Conservation (phyloP, 2,888 invertebrate genomes). For the Ophion ellenae region DNA sequence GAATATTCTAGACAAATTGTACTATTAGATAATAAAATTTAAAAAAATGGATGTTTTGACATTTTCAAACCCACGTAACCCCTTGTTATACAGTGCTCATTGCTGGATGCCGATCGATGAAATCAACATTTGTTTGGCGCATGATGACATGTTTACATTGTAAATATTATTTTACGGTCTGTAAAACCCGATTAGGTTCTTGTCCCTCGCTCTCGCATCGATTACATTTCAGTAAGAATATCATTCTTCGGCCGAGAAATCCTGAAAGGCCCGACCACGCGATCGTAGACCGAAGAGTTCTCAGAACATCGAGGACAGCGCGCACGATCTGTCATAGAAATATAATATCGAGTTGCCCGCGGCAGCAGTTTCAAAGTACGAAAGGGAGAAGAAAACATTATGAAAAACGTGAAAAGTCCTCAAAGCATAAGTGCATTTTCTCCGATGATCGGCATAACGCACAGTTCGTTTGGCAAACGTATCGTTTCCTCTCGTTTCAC, state of each 20-base stretch:
- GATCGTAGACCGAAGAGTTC: slow-evolving; percentile 3
- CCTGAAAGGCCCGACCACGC: background rate
- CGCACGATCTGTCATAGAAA: slow-evolving; percentile 34
- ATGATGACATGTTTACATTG: background rate
- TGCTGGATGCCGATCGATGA: too few relatives aligned
- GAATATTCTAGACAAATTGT: too few relatives aligned
- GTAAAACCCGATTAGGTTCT: background rate
- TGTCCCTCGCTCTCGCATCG: too few relatives aligned
- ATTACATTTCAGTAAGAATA: background rate
- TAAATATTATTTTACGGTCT: background rate
- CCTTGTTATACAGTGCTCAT: background rate
- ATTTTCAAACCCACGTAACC: too few relatives aligned
- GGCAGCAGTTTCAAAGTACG: slow-evolving; percentile 37
- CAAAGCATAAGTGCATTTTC: slow-evolving; percentile 32
- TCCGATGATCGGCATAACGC: slow-evolving; percentile 45
- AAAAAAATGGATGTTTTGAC: too few relatives aligned
- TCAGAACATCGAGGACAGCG: slow-evolving; percentile 22
- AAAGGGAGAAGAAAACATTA: slow-evolving; percentile 11
- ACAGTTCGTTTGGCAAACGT: slow-evolving; percentile 70
- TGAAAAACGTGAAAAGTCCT: slow-evolving; percentile 53
- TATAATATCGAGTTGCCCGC: slow-evolving; percentile 55
- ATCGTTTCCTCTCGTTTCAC: slow-evolving; percentile 67
- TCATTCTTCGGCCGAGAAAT: background rate
- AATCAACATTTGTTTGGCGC: background rate
- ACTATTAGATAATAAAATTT: too few relatives aligned